phyloP scores from a whole-genome alignment of 2,113 vertebrate species.

The Puffinus mauretanicus region DNA sequence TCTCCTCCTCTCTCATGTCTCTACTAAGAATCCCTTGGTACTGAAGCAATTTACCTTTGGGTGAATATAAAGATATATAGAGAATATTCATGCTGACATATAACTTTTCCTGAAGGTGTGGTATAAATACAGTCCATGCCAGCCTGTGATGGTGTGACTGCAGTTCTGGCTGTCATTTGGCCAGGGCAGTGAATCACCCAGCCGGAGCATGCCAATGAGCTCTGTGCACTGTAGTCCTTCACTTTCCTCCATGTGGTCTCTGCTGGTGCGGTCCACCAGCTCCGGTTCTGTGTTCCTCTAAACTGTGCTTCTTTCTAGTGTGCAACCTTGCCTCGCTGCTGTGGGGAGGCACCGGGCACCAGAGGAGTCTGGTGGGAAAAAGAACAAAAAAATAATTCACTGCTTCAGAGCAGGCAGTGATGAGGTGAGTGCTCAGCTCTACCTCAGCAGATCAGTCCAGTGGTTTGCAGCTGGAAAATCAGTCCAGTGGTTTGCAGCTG shows the following conservation, averaged over 20 bases:
- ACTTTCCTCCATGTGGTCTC: neutral
- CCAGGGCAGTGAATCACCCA: neutral
- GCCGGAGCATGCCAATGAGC: accelerated
- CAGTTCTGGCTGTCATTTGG: neutral
- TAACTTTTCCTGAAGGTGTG: neutral
- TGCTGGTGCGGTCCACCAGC: neutral
- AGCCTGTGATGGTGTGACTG: neutral
- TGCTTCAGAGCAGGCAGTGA: neutral
- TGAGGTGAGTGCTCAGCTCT: neutral
- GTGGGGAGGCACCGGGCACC: accelerated
- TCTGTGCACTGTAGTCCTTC: neutral
- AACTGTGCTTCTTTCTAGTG: neutral
- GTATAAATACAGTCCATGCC: neutral
- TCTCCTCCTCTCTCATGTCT: neutral
- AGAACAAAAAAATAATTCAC: neutral
- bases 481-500: neutral
- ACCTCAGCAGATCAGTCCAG: neutral
- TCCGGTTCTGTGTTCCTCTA: neutral
- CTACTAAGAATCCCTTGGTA: neutral
- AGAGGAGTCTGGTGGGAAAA: neutral
- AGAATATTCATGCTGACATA: neutral
- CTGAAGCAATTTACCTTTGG: neutral
- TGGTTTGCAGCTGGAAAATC: neutral
- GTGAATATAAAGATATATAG: neutral
- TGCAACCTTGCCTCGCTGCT: neutral